Evolutionary conservation across 2,888 invertebrate genomes (phyloP).

Genomic region (Leucania comma): DNA sequence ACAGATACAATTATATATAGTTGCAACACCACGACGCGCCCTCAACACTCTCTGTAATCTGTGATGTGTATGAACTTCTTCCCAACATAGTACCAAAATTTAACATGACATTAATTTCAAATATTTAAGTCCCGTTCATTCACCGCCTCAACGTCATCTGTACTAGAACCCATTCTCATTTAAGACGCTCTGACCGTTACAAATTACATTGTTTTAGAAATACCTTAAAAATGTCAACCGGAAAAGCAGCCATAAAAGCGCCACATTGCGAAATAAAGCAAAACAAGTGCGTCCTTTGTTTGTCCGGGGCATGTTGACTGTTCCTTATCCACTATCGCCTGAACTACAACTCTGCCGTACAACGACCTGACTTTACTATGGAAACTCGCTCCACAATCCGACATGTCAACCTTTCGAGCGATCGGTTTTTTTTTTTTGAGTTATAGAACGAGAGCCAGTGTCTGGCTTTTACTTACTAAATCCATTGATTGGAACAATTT

Average conservation of each 20-base stretch:
- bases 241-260: conserved; percentile 81
- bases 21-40: too few relatives aligned
- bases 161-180: conserved; percentile 22
- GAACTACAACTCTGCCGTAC: conserved; percentile 81
- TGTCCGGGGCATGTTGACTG: conserved; percentile 84
- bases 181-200: conserved; percentile 45
- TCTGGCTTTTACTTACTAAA: too few relatives aligned
- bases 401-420: conserved; percentile 48
- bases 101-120: background rate
- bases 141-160: conserved; percentile 5
- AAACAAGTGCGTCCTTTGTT: conserved; percentile 87
- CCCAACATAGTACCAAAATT: background rate
- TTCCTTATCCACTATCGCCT: conserved; percentile 87
- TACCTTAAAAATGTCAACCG: conserved; percentile 73
- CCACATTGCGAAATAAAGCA: conserved; percentile 84
- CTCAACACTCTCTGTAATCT: too few relatives aligned
- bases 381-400: conserved; percentile 63
- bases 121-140: background rate
- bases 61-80: too few relatives aligned
- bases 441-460: too few relatives aligned
- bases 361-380: conserved; percentile 78
- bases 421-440: background rate
- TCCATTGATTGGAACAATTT: too few relatives aligned
- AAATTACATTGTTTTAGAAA: conserved; percentile 61
- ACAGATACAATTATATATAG: too few relatives aligned